Conservation (phyloP, 2,113 vertebrate species). For the Siphamia tubifer region DNA sequence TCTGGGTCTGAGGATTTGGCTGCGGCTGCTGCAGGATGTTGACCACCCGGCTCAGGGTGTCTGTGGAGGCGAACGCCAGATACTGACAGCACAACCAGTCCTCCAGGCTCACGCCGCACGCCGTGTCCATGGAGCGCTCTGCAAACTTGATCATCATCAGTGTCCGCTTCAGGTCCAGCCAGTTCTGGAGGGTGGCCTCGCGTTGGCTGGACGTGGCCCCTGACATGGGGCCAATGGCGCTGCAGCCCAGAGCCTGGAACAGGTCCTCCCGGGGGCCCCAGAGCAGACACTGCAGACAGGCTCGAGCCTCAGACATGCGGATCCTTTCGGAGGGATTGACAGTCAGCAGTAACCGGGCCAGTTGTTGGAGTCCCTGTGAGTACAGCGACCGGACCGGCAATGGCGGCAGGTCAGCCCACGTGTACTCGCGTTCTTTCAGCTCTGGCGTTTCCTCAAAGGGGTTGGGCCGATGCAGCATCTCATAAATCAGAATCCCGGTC, state of each 20-base stretch:
- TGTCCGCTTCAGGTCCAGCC: conserved; percentile 96
- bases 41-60: conserved; percentile 87
- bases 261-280: conserved; percentile 97
- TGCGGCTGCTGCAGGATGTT: conserved; percentile 87
- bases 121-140: conserved; percentile 90
- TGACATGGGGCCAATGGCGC: conserved; percentile 29
- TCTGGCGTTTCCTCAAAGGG: conserved; percentile 93
- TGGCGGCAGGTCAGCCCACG: conserved; percentile 87
- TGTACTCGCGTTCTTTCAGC: conserved; percentile 93
- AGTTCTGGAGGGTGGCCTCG: conserved; percentile 90
- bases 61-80: conserved; percentile 89
- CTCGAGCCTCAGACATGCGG: conserved; percentile 90
- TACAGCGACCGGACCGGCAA: conserved; percentile 92
- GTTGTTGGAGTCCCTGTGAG: conserved; percentile 91
- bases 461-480: conserved; percentile 96
- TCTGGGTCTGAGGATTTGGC: conserved; percentile 16
- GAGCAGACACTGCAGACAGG: conserved; percentile 94
- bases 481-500: conserved; percentile 97
- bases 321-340: conserved; percentile 97
- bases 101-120: conserved; percentile 88
- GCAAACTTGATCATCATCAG: conserved; percentile 98
- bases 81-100: conserved; percentile 99
- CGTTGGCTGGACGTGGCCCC: conserved; percentile 77
- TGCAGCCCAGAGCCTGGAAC: conserved; percentile 83
- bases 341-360: conserved; percentile 91